Evolutionary conservation across 1,140 invertebrate genomes (phyloP), one percentile per base, ranked within the genome.

Genomic region (Heliconius hermathena): DNA sequence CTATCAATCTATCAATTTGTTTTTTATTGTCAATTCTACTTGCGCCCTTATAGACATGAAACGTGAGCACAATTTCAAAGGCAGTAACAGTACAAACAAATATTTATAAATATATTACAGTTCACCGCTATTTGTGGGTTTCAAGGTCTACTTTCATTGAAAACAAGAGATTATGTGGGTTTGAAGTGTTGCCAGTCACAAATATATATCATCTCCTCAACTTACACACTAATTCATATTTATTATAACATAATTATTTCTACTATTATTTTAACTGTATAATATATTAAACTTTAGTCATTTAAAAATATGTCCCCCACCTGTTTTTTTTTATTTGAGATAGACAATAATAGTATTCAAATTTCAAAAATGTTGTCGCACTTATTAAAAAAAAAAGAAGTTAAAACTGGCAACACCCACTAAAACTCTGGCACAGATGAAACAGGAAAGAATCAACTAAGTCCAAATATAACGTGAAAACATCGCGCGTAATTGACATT

Each of bases 11-110:
- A 29, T 66, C 54, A 79, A 79, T 83, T 74, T 76, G 33, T 75
- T 76, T 84, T 52, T 83, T 89, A 89, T 89, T 89, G 87, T 89
- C 87, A 85, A 83, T 77, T 86, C 86, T 86, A 86, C 74, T 74
- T 77, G 79, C 79, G 73, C 78, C 72, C 75, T 80, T 80, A 81
- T 74, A 79, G 73, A 81, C 72, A 74, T 74, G 82, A 66, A 66
- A 77, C 80, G 73, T 22, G 82, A 83, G 82, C 82, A 84, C 83
- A 85, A 84, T 83, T 75, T 84, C 73, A 83, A 82, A 85, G 86
- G 85, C 85, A 89, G 87, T 87, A 83, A 86, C 74, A 78, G 82
- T 87, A 85, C 33, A 84, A 82, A 86, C 83, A 88, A 83, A 83
- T 83, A 85, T 85, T 38, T 74, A 74, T 74, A 74, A 57, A 74